Conservation (phyloP, 1,140 invertebrate species). For the Drosophila micromelanica region DNA sequence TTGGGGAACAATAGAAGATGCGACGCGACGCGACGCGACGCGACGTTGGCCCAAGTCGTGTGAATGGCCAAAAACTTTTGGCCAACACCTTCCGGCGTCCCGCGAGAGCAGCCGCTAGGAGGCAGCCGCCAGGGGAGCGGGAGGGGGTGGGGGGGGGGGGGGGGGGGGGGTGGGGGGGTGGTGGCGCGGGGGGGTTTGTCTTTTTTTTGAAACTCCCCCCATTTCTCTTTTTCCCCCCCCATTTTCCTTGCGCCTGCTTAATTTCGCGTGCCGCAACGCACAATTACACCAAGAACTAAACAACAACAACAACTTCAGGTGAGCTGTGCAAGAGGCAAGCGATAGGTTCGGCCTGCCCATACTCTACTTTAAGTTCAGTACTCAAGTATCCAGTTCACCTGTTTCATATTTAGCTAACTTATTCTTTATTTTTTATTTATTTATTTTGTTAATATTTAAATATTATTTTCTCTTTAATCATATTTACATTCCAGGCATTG, state of each 20-base stretch:
- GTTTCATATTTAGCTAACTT: too few relatives aligned
- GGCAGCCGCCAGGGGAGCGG: background rate
- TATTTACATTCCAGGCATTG: too few relatives aligned
- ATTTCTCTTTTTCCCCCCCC: too few relatives aligned
- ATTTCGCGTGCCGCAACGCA: slow-evolving; percentile 74
- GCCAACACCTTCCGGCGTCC: slow-evolving; percentile 30
- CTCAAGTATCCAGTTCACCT: too few relatives aligned
- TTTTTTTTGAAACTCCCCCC: too few relatives aligned
- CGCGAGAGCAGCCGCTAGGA: slow-evolving; percentile 8
- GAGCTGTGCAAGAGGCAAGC: background rate
- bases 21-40: too few relatives aligned
- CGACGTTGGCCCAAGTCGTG: background rate
- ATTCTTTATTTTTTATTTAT: too few relatives aligned
- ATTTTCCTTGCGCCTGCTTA: too few relatives aligned
- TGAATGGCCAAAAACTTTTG: slow-evolving; percentile 54
- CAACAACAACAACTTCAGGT: slow-evolving; percentile 9
- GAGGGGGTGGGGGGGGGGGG: slow-evolving; percentile 2
- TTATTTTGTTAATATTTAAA: too few relatives aligned
- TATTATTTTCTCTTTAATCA: too few relatives aligned
- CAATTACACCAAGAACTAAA: slow-evolving; percentile 59
- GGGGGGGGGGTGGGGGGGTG: background rate
- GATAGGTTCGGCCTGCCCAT: too few relatives aligned
- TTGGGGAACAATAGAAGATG: slow-evolving; percentile 73
- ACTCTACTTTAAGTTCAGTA: too few relatives aligned
- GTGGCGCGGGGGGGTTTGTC: slow-evolving; percentile 51